Percentiles rank a stretch among this genome's conserved stretches.
Evolutionary conservation across 2,888 invertebrate species (phyloP).

Genomic region (Agrotis exclamationis): DNA sequence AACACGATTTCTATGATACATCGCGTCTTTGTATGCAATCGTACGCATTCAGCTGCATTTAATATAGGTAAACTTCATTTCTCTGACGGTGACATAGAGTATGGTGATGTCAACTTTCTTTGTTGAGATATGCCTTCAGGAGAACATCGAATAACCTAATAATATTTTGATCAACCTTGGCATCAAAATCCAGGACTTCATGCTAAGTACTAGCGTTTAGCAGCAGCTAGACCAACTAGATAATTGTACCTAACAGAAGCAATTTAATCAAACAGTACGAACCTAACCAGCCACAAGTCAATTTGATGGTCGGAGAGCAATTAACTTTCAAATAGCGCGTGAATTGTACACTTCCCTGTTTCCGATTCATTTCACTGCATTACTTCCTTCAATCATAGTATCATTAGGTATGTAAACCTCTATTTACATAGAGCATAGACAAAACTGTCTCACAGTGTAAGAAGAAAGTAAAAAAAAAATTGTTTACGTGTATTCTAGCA

Average conservation of each 20-base stretch:
- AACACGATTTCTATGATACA: conserved; percentile 64
- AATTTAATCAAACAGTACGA: background rate
- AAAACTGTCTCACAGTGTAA: background rate
- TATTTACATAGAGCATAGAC: conserved; percentile 3
- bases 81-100: conserved; percentile 23
- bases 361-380: conserved; percentile 54
- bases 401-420: conserved; percentile 4
- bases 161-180: too few relatives aligned
- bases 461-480: too few relatives aligned
- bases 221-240: too few relatives aligned
- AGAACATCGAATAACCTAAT: too few relatives aligned
- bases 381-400: conserved; percentile 40
- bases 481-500: too few relatives aligned
- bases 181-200: too few relatives aligned
- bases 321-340: conserved; percentile 33
- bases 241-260: background rate
- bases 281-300: background rate
- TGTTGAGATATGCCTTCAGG: conserved; percentile 9
- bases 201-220: too few relatives aligned
- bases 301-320: conserved; percentile 25
- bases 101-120: conserved; percentile 31
- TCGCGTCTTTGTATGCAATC: conserved; percentile 60
- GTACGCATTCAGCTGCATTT: conserved; percentile 50
- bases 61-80: conserved; percentile 41
- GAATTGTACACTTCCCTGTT: conserved; percentile 46